Base-by-base conservation (phyloP, 2,797 vertebrate genomes). In the Lagorchestes hirsutus region DNA sequence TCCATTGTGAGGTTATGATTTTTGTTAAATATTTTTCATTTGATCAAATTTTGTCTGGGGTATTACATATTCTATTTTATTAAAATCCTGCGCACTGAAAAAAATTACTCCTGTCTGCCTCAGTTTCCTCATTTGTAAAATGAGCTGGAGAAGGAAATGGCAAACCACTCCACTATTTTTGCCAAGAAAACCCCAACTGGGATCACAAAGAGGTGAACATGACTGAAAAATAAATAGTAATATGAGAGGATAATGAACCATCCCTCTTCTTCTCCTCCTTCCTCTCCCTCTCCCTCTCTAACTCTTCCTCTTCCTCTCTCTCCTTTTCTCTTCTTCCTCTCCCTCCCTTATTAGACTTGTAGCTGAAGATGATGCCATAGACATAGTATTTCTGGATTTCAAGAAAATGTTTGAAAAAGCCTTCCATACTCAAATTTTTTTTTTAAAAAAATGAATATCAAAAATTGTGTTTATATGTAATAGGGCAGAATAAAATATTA, bases 1-100 rank as follows among this genome's bases (percentile, higher is more conserved):
- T 97, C 96, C 98, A 98, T 98, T 97, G 97, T 98, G 96, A 97
- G 93, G 92, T 95, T 94, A 92, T 90, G 96, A 0, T 87, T 98
- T 98, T 96, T 96, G 97, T 98, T 96, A 94, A 97, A 90, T 9
- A 94, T 96, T 40, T 97, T 95, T 98, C 96, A n/a, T 98, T 98
- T 98, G 97, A 92, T 96, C 55, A 96, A 97, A 92, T 90, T 92
- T 16, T 50, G 58, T 95, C 94, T 93, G 96, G 96, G 96, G 87
- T 94, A 74, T 96, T 67, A 94, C 92, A 52, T 93, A 92, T 98
- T 95, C 96, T 91, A 92, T 97, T 98, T 98, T 97, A 97, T 92
- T 98, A 97, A 9, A 96, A 54, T 54, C 94, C 95, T 95, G 55
- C 59, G 87, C 96, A 54, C 95, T 56, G 96, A 97, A 90, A 93